phyloP scores from a whole-genome alignment of 2,888 invertebrate genomes.

The Orchesellides sinensis region DNA sequence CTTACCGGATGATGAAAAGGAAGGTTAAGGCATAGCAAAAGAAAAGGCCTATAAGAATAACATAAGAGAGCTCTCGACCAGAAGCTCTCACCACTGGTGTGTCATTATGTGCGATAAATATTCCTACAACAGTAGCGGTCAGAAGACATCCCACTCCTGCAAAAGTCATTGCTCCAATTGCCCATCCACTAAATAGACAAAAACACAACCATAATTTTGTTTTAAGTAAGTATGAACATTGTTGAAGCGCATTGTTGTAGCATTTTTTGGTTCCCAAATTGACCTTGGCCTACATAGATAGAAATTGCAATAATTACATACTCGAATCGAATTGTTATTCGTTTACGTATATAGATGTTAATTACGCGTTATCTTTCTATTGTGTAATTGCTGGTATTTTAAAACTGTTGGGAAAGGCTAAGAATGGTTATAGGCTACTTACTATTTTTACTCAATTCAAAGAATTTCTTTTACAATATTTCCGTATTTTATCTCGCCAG shows the following conservation, averaged over 20 bases:
- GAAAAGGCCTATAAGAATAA: constrained; percentile 91
- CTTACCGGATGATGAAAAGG: constrained; percentile 84
- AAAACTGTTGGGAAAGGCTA: too few species aligned
- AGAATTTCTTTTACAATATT: too few species aligned
- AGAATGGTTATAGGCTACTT: too few species aligned
- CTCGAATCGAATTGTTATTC: too few species aligned
- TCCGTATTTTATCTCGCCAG: too few species aligned
- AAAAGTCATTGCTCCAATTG: constrained; percentile 94
- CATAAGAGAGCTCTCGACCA: constrained; percentile 92
- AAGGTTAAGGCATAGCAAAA: constrained; percentile 96
- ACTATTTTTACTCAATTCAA: too few species aligned
- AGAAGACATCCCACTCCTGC: constrained; percentile 90
- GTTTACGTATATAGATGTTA: too few species aligned
- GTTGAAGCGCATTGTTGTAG: neutral
- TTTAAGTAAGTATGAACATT: neutral
- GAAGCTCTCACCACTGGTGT: constrained; percentile 99
- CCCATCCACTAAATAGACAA: constrained; percentile 85
- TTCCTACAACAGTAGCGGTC: constrained; percentile 85
- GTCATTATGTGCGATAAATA: constrained; percentile 91
- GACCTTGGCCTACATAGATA: too few species aligned
- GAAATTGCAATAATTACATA: too few species aligned
- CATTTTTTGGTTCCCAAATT: neutral
- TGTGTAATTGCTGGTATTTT: too few species aligned
- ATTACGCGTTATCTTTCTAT: neutral
- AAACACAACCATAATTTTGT: constrained; percentile 1